phyloP scores from a whole-genome alignment of 2,888 invertebrate genomes.

The Pandemis corylana region DNA sequence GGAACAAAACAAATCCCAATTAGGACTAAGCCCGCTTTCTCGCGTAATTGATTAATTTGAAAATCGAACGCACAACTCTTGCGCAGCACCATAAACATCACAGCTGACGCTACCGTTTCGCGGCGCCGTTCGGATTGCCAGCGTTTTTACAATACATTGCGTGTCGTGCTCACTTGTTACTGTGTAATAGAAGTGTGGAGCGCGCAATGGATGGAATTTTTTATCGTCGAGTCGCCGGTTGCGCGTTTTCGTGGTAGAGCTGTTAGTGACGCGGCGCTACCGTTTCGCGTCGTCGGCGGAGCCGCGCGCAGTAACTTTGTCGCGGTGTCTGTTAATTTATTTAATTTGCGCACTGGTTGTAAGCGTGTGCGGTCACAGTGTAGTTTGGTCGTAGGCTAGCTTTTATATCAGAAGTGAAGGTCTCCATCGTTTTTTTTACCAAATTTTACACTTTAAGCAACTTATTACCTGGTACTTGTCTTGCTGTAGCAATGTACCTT shows the following conservation, averaged over 20 bases:
- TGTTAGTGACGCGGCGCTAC: constrained; percentile 14
- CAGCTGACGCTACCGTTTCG: constrained; percentile 24
- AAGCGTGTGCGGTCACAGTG: constrained; percentile 35
- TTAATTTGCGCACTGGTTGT: constrained; percentile 64
- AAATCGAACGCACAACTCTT: constrained; percentile 22
- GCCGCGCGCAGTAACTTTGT: constrained; percentile 55
- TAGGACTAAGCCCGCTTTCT: neutral
- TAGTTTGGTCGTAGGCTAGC: neutral
- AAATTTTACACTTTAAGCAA: too few species aligned
- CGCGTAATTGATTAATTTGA: constrained; percentile 26
- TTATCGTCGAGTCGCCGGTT: neutral
- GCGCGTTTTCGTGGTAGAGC: neutral
- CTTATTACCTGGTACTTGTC: too few species aligned
- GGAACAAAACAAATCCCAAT: neutral
- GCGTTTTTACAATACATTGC: neutral
- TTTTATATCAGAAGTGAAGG: too few species aligned
- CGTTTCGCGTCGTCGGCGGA: constrained; percentile 12
- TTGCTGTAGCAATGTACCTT: too few species aligned
- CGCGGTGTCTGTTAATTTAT: constrained; percentile 66
- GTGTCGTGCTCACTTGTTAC: neutral
- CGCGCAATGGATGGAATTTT: neutral
- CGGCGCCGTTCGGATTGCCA: neutral
- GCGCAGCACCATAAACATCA: constrained; percentile 27
- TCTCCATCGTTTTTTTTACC: too few species aligned
- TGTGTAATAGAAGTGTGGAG: neutral